phyloP scores from a whole-genome alignment of 2,888 invertebrate genomes.

The Drosophila kanekoi region DNA sequence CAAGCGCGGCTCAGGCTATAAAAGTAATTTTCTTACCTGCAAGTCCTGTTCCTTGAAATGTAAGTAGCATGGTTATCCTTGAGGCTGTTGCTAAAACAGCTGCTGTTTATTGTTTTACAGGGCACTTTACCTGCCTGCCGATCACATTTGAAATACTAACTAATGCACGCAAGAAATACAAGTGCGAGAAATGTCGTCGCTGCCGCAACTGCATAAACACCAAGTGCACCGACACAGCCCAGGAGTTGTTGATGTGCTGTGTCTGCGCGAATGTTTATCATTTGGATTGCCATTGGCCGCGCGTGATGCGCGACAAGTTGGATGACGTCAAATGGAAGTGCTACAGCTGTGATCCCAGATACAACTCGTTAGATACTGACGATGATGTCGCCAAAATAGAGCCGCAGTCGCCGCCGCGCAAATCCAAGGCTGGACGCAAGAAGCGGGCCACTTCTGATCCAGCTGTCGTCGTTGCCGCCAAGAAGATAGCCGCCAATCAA shows the following conservation, averaged over 20 bases:
- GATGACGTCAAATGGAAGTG: conserved; percentile 89
- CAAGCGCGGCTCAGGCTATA: conserved; percentile 77
- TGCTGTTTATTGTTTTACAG: conserved; percentile 64
- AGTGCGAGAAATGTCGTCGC: conserved; percentile 95
- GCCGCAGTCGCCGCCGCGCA: conserved; percentile 25
- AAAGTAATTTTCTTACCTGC: conserved; percentile 78
- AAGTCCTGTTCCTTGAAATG: conserved; percentile 75
- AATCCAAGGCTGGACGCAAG: conserved; percentile 57
- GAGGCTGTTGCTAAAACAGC: neutral
- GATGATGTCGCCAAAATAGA: neutral
- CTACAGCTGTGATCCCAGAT: conserved; percentile 86
- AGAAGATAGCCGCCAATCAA: neutral
- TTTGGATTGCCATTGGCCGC: conserved; percentile 91
- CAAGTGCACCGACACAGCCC: conserved; percentile 85
- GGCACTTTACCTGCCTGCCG: conserved; percentile 76
- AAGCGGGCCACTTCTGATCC: conserved; percentile 51
- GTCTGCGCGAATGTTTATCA: conserved; percentile 95
- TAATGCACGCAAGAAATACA: conserved; percentile 87
- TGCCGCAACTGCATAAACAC: conserved; percentile 86
- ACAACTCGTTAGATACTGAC: conserved; percentile 13
- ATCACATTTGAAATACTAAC: conserved; percentile 71
- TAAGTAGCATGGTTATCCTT: conserved; percentile 33
- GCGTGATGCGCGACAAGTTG: conserved; percentile 86
- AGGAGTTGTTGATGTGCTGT: conserved; percentile 91
- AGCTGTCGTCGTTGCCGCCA: conserved; percentile 4